Percentiles rank a stretch among this genome's conserved stretches.
phyloP scores from a whole-genome alignment of 2,888 invertebrate species.

The Acanthopleura granulata region DNA sequence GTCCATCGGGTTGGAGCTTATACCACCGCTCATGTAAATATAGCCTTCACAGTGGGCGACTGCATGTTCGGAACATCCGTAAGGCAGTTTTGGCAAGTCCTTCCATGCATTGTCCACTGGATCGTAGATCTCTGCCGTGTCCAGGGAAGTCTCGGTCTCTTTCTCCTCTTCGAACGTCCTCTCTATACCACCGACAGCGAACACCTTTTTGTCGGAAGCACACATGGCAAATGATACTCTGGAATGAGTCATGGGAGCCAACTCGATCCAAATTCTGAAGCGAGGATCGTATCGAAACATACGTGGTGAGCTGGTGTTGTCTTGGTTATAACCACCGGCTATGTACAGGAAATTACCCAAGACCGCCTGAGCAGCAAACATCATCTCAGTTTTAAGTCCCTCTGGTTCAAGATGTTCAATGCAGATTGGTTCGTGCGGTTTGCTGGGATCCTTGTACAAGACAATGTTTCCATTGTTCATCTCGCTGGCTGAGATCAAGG shows the following conservation, averaged over 20 bases:
- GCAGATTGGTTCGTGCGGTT: slow-evolving; percentile 40
- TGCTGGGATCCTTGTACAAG: slow-evolving; percentile 33
- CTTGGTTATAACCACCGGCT: slow-evolving; percentile 62
- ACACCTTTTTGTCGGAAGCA: slow-evolving; percentile 50
- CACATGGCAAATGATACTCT: slow-evolving; percentile 64
- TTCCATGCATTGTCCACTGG: slow-evolving; percentile 61
- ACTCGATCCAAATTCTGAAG: slow-evolving; percentile 56
- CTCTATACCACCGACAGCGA: slow-evolving; percentile 60
- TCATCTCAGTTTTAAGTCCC: slow-evolving; percentile 53
- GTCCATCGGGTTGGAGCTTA: slow-evolving; percentile 56
- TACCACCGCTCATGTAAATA: slow-evolving; percentile 63
- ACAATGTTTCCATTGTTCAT: slow-evolving; percentile 31
- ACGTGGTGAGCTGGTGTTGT: slow-evolving; percentile 43
- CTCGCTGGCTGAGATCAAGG: slow-evolving; percentile 38
- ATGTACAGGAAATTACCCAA: slow-evolving; percentile 67
- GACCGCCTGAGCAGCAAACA: slow-evolving; percentile 51
- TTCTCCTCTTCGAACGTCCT: slow-evolving; percentile 50
- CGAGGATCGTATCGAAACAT: slow-evolving; percentile 59
- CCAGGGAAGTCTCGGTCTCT: slow-evolving; percentile 51
- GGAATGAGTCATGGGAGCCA: slow-evolving; percentile 56
- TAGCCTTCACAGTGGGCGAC: slow-evolving; percentile 42
- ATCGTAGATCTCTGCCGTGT: slow-evolving; percentile 61
- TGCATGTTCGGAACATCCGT: slow-evolving; percentile 56
- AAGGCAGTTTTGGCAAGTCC: slow-evolving; percentile 48
- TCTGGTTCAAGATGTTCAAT: slow-evolving; percentile 53